A percentile compares a stretch with the other conserved stretches of the same genome.
Evolutionary conservation across 2,797 vertebrate genomes (phyloP).

Genomic region (Garrulus glandarius): DNA sequence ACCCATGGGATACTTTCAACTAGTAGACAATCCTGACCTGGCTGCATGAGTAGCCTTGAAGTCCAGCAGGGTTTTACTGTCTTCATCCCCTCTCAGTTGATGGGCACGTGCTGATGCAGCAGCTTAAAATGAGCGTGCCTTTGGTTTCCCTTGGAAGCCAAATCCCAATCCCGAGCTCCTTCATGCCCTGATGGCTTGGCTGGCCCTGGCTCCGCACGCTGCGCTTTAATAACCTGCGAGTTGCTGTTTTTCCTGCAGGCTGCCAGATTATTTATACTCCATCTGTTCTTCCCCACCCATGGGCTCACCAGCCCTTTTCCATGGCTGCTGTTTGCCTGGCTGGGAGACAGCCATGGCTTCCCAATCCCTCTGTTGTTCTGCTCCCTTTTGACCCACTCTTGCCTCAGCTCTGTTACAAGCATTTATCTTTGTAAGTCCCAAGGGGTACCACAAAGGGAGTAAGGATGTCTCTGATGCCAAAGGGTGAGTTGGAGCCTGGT

Average conservation of each 20-base stretch:
- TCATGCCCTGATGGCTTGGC: neutral
- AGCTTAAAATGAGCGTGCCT: accelerated
- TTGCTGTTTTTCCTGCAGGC: neutral
- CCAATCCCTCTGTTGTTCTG: neutral
- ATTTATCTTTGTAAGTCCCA: neutral
- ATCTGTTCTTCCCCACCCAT: conserved; percentile 6
- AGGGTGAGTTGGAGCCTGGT: neutral
- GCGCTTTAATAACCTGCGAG: neutral
- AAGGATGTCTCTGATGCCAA: neutral
- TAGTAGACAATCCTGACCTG: neutral
- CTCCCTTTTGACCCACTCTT: neutral
- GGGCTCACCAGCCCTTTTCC: neutral
- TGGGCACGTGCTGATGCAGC: neutral
- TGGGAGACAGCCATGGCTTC: accelerated
- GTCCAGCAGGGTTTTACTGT: neutral
- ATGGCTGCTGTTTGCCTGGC: neutral
- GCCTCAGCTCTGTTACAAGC: neutral
- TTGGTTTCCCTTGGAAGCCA: neutral
- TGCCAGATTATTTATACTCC: conserved; percentile 55
- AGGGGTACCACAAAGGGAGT: neutral
- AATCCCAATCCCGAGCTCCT: neutral
- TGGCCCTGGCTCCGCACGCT: neutral
- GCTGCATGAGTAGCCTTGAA: neutral
- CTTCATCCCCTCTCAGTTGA: neutral
- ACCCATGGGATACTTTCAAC: neutral